These are phyloP conservation scores for Ditula angustiorana DNA, from an alignment of 2,888 invertebrate species.

Conservation along the genomic window DNA sequence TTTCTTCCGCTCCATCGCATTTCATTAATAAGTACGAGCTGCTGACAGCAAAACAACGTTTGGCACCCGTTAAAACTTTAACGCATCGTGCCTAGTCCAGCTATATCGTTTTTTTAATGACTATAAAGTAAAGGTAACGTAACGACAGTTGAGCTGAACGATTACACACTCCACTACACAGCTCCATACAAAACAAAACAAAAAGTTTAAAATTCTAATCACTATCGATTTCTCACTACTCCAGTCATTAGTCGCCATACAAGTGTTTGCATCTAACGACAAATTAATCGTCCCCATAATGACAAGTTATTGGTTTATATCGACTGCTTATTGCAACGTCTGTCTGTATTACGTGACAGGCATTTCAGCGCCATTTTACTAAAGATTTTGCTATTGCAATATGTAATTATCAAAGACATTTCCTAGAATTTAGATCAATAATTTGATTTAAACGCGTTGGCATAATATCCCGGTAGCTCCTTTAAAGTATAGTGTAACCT, in stretches of 20 bases:
- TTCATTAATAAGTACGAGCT: constrained; percentile 6
- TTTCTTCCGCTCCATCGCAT: neutral
- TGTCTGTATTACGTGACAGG: constrained; percentile 1
- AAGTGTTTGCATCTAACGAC: constrained; percentile 65
- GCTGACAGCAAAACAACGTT: constrained; percentile 25
- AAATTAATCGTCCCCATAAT: constrained; percentile 75
- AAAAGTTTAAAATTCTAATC: no score
- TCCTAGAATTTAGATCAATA: constrained; percentile 9
- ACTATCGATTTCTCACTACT: constrained; percentile 1
- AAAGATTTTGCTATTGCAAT: constrained; percentile 4
- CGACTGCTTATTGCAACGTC: constrained; percentile 51
- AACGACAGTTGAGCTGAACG: no score
- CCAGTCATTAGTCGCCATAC: constrained; percentile 12
- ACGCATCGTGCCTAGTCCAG: no score
- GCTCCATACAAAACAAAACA: no score
- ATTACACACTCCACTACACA: no score
- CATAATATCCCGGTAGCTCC: neutral
- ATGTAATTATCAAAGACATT: neutral
- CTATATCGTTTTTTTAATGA: no score
- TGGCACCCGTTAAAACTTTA: no score
- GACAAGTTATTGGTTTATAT: constrained; percentile 58
- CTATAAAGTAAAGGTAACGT: no score
- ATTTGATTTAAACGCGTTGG: neutral
- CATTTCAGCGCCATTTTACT: constrained; percentile 10
- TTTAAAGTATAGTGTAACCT: neutral